Conservation (phyloP, 2,113 vertebrate genomes). For the Tragelaphus buxtoni region DNA sequence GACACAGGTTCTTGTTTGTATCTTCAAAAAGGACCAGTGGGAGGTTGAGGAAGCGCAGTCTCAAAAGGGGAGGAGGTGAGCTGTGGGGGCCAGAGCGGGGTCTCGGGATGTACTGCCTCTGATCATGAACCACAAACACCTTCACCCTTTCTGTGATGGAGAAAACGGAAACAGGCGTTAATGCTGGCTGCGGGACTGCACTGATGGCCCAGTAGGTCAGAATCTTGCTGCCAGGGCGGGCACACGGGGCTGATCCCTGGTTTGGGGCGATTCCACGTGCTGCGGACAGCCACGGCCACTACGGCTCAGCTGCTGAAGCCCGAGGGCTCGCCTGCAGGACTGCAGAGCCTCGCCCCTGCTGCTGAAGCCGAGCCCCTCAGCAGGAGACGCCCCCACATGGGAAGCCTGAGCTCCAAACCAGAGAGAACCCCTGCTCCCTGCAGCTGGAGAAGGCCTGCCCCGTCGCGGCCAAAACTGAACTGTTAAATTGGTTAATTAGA, state of each 20-base stretch:
- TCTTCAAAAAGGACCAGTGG: not conserved
- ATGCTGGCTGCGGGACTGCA: accelerated
- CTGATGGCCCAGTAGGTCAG: not conserved
- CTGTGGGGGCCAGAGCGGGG: not conserved
- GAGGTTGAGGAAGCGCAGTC: not conserved
- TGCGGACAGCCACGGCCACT: not conserved
- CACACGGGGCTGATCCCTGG: not conserved
- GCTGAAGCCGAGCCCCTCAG: not conserved
- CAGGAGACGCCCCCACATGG: not conserved
- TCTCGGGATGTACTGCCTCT: not conserved
- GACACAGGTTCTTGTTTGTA: not conserved
- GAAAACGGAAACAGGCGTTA: not conserved
- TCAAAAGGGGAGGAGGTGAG: not conserved
- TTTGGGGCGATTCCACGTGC: not conserved
- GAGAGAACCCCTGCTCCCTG: not conserved
- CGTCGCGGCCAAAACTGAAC: accelerated
- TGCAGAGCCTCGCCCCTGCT: not conserved
- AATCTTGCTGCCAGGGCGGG: not conserved
- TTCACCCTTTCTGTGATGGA: not conserved
- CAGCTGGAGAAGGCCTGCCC: not conserved
- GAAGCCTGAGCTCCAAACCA: not conserved
- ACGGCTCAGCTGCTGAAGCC: not conserved
- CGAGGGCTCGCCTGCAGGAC: not conserved
- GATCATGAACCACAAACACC: not conserved
- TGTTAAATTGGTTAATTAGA: not conserved